phyloP scores from a whole-genome alignment of 2,888 invertebrate species.

The Tenthredo livida region DNA sequence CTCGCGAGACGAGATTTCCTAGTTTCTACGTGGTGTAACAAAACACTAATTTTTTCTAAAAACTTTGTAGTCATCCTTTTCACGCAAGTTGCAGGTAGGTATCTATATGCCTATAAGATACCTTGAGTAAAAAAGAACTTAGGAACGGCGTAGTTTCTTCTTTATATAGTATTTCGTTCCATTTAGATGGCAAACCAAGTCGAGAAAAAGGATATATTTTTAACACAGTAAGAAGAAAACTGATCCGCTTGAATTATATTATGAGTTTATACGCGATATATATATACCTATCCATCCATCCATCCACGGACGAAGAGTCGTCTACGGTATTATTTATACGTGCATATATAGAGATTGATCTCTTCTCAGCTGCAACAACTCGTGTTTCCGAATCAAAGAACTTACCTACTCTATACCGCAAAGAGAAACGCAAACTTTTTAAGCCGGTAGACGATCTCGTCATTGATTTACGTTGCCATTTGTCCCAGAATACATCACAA shows the following conservation, averaged over 20 bases:
- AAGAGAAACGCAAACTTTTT: slow-evolving; percentile 29
- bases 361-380: slow-evolving; percentile 11
- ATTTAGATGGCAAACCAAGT: neutral
- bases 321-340: neutral
- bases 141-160: neutral
- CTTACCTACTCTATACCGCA: slow-evolving; percentile 22
- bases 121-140: neutral
- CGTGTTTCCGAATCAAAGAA: slow-evolving; percentile 31
- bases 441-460: slow-evolving; percentile 1
- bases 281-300: neutral
- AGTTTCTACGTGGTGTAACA: slow-evolving; percentile 1
- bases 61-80: slow-evolving; percentile 28
- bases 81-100: neutral
- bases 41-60: neutral
- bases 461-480: slow-evolving; percentile 43
- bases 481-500: slow-evolving; percentile 48
- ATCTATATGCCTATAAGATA: neutral
- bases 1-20: neutral
- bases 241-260: neutral
- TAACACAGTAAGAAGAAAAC: neutral
- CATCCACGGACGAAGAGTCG: neutral
- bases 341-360: slow-evolving; percentile 14
- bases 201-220: slow-evolving; percentile 8
- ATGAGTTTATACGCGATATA: neutral
- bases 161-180: slow-evolving; percentile 9